These are phyloP conservation scores for Athrips mouffetella DNA, from an alignment of 2,888 invertebrate genomes.

Conservation along the genomic window DNA sequence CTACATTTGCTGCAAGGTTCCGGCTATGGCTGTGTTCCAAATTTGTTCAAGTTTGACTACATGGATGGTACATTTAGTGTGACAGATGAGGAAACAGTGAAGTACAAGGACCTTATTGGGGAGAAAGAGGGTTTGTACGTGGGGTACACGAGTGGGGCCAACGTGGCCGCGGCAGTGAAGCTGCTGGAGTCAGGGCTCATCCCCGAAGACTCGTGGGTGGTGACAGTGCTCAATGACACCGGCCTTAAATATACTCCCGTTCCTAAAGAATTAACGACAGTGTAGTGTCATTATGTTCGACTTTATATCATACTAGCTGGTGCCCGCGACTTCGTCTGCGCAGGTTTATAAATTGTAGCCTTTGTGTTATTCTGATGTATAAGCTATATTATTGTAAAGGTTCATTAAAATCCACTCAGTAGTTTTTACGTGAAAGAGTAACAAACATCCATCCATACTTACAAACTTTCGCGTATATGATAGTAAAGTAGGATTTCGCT, in stretches of 20 bases:
- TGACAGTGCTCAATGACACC: conserved; percentile 58
- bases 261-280: conserved; percentile 35
- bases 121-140: conserved; percentile 65
- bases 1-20: conserved; percentile 68
- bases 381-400: no score
- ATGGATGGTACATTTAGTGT: conserved; percentile 63
- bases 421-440: no score
- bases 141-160: conserved; percentile 68
- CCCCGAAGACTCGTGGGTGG: conserved; percentile 62
- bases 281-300: no score
- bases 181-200: conserved; percentile 57
- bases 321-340: no score
- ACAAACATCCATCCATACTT: no score
- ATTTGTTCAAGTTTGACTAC: conserved; percentile 55
- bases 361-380: no score
- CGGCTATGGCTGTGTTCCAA: conserved; percentile 64
- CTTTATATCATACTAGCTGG: no score
- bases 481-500: no score
- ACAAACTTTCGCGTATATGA: no score
- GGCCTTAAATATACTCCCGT: conserved; percentile 67
- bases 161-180: conserved; percentile 65
- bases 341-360: no score
- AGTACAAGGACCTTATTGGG: conserved; percentile 57
- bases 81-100: conserved; percentile 57
- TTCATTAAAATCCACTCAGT: no score